Evolutionary conservation across 1,140 invertebrate species (phyloP).

Genomic region (Lamellibrachia luymesi): DNA sequence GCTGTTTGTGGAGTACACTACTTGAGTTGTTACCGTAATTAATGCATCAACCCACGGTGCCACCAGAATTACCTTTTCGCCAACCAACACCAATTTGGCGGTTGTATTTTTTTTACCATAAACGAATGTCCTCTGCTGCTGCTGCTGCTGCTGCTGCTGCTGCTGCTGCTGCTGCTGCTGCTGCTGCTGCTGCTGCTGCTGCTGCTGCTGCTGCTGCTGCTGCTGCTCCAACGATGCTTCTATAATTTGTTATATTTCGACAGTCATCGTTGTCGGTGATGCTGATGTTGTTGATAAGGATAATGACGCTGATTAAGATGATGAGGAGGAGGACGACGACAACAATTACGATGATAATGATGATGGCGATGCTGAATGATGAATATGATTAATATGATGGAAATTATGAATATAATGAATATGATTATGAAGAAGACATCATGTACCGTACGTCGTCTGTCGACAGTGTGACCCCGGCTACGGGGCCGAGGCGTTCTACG

Average conservation of each 20-base stretch:
- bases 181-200: not conserved
- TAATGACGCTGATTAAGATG: not conserved
- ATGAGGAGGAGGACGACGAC: not conserved
- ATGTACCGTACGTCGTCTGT: not conserved
- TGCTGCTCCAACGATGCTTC: no score
- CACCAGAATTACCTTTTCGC: not conserved
- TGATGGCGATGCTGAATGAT: not conserved
- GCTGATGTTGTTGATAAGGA: no score
- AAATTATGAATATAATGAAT: not conserved
- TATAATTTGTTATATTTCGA: no score
- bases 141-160: not conserved
- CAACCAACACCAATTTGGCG: not conserved
- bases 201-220: no score
- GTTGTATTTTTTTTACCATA: not conserved
- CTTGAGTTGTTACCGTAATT: not conserved
- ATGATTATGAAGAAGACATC: no score
- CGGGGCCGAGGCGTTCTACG: slow-evolving; percentile 84
- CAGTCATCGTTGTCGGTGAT: no score
- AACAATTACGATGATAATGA: not conserved
- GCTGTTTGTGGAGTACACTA: not conserved
- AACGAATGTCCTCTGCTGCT: no score
- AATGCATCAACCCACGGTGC: not conserved
- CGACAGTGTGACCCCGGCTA: slow-evolving; percentile 84
- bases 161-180: not conserved
- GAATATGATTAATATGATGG: not conserved